Conservation (phyloP, 2,888 invertebrate genomes). For the Hemistola chrysoprasaria region DNA sequence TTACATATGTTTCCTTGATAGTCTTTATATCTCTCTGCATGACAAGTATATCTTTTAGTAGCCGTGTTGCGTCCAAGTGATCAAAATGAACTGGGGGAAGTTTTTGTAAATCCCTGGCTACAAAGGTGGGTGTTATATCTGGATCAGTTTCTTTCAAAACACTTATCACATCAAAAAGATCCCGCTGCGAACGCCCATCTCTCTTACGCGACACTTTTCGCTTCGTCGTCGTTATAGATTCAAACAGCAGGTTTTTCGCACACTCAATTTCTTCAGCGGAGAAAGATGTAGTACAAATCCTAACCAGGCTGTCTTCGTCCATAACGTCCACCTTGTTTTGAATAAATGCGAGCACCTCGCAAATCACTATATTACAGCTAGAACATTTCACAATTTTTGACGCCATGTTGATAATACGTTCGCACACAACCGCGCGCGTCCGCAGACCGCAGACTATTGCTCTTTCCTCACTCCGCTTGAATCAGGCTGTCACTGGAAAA, state of each 20-base stretch:
- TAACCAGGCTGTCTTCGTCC: not conserved
- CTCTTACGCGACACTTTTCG: not conserved
- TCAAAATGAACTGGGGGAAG: not conserved
- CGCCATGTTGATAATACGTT: not conserved
- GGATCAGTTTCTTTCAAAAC: slow-evolving; percentile 1
- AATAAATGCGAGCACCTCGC: slow-evolving; percentile 1
- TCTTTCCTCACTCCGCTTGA: no score
- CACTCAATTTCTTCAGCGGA: not conserved
- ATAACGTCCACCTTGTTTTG: not conserved
- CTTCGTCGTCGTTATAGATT: not conserved
- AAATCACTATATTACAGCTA: slow-evolving; percentile 1
- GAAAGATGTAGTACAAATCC: not conserved
- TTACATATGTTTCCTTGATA: slow-evolving; percentile 1
- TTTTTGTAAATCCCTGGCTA: slow-evolving; percentile 1
- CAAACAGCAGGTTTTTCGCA: no score
- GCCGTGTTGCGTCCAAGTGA: not conserved
- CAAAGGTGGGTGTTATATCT: not conserved
- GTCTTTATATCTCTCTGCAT: not conserved
- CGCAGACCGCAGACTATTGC: no score
- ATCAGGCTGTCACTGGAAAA: no score
- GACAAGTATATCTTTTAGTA: slow-evolving; percentile 1
- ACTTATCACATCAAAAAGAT: slow-evolving; percentile 1
- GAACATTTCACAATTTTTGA: not conserved
- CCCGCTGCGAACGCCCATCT: not conserved
- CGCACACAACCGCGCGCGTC: no score